Percentiles rank a stretch among this genome's conserved stretches.
These are phyloP conservation scores for Entomobrya proxima DNA, from an alignment of 2,888 invertebrate species.

Conservation along the genomic window DNA sequence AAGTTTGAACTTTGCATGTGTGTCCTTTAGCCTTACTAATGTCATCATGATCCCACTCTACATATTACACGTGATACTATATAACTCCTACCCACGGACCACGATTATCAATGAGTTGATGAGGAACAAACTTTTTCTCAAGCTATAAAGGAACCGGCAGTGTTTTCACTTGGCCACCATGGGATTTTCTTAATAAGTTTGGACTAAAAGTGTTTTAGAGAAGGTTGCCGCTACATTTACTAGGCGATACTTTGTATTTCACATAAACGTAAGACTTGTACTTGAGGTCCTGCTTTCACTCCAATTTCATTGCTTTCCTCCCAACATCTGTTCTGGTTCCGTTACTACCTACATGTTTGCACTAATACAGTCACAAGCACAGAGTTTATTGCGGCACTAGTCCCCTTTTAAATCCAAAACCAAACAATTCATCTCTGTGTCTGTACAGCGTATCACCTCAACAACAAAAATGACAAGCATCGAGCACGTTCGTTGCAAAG, in stretches of 20 bases:
- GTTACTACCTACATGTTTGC: too few species aligned
- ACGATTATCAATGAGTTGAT: neutral
- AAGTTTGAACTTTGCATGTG: neutral
- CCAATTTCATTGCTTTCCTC: neutral
- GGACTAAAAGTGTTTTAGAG: too few species aligned
- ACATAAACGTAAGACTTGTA: too few species aligned
- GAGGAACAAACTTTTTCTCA: too few species aligned
- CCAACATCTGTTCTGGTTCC: conserved; percentile 17
- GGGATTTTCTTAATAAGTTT: too few species aligned
- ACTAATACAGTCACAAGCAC: neutral
- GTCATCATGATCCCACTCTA: conserved; percentile 2
- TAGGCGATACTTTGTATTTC: too few species aligned
- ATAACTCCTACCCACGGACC: neutral
- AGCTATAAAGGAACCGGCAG: too few species aligned
- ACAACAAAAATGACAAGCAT: neutral
- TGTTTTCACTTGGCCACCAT: too few species aligned
- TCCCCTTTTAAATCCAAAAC: neutral
- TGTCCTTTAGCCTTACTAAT: neutral
- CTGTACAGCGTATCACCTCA: neutral
- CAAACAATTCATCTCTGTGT: neutral
- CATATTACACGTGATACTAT: neutral
- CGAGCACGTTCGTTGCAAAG: too few species aligned
- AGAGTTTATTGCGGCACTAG: neutral
- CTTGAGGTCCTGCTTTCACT: neutral
- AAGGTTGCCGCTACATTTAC: too few species aligned